Evolutionary conservation across 2,113 vertebrate species (phyloP).

Genomic region (Sus scrofa): T2T-Sscrofa CM000812.6:79179001-79179500

Average conservation of each 20-base stretch:
- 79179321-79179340: background rate
- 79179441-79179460: background rate
- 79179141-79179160: background rate
- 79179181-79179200: background rate
- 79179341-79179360: background rate
- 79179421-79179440: background rate
- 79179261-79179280: background rate
- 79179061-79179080: background rate
- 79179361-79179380: background rate
- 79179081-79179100: background rate
- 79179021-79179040: background rate
- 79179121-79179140: background rate
- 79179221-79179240: background rate
- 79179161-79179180: background rate
- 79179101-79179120: background rate
- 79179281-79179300: background rate
- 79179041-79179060: background rate
- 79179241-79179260: background rate
- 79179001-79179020: background rate
- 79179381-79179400: background rate
- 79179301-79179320: background rate
- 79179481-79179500: background rate
- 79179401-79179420: background rate
- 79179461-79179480: background rate
- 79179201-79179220: background rate